Conservation (phyloP, 2,113 vertebrate species). For the Rhynchopsitta pachyrhyncha region DNA sequence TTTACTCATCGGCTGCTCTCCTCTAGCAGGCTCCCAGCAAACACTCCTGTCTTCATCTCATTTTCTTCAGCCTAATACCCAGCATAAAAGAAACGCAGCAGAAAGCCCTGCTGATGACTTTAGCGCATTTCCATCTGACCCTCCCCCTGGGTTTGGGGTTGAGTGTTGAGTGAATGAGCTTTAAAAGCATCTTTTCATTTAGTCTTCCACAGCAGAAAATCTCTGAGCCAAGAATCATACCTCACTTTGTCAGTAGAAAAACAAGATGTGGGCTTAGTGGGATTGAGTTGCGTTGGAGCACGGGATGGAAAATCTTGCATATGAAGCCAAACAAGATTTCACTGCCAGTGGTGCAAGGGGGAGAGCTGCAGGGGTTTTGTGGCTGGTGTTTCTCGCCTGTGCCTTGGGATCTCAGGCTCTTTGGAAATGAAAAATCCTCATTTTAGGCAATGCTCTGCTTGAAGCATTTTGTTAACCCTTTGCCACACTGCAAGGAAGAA, state of each 20-base stretch:
- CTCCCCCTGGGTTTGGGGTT: slow-evolving; percentile 30
- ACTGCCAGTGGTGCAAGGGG: slow-evolving; percentile 36
- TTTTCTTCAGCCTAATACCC: neutral
- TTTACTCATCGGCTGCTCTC: neutral
- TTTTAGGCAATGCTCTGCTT: neutral
- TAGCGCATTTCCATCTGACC: slow-evolving; percentile 1
- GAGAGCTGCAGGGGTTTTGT: neutral
- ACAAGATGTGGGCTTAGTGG: slow-evolving; percentile 61
- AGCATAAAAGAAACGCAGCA: slow-evolving; percentile 4
- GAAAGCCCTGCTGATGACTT: neutral
- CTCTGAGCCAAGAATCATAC: slow-evolving; percentile 27
- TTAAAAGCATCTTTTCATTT: slow-evolving; percentile 67
- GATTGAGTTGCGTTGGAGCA: slow-evolving; percentile 5
- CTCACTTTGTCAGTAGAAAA: slow-evolving; percentile 64
- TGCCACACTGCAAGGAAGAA: neutral
- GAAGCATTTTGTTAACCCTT: neutral
- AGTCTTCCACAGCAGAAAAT: slow-evolving; percentile 4
- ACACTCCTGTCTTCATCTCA: neutral
- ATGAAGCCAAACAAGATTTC: slow-evolving; percentile 32
- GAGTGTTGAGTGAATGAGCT: slow-evolving; percentile 57
- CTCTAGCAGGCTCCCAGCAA: neutral
- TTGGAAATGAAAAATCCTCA: neutral
- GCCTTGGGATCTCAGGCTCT: neutral
- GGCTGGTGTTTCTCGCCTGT: neutral
- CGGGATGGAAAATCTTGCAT: slow-evolving; percentile 46